Evolutionary conservation across 2,888 invertebrate genomes (phyloP), one percentile per base, ranked within the genome.

Genomic region (Machimus atricapillus): DNA sequence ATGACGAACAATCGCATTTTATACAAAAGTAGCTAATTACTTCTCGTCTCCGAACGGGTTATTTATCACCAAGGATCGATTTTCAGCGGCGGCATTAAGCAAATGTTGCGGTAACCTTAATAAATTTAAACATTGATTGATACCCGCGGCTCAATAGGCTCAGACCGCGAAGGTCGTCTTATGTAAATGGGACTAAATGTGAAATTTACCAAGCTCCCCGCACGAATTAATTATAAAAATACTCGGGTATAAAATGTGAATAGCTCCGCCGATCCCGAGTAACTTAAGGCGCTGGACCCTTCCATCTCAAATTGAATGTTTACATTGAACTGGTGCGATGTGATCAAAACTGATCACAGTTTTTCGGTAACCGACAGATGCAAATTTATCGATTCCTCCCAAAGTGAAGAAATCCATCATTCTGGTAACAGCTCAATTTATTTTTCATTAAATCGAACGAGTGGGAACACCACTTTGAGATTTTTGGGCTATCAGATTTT

Each of bases 21-120:
- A n/a, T n/a, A n/a, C 81, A 56, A n/a, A 23, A 52, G 27, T 34
- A 34, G n/a, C 34, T 46, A 79, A 43, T 79, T 79, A 79, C 43
- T 79, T 19, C 19, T 66, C 40, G 56, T 52, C 52, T 27, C 34
- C 27, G n/a, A 19, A 56, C 31, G n/a, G 23, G 56, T 40, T 81
- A 81, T 81, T 81, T 81, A 81, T 81, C 81, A 81, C 81, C 56
- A 81, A 81, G 81, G 81, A 81, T 81, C 31, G 43, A 46, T 81
- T 37, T 77, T 0, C 78, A 23, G n/a, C 56, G 19, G 81, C 27
- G 52, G 52, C 52, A 81, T 81, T 46, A 56, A 81, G 31, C 27
- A 81, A 52, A 81, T 56, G 5, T 81, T 14, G 27, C 52, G 8
- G 31, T 19, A 56, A 34, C 81, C 27, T 81, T 46, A 81, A 81